Percentiles rank a stretch among this genome's conserved stretches.
Evolutionary conservation across 2,113 vertebrate genomes (phyloP).

Genomic region (Python bivittatus): DNA sequence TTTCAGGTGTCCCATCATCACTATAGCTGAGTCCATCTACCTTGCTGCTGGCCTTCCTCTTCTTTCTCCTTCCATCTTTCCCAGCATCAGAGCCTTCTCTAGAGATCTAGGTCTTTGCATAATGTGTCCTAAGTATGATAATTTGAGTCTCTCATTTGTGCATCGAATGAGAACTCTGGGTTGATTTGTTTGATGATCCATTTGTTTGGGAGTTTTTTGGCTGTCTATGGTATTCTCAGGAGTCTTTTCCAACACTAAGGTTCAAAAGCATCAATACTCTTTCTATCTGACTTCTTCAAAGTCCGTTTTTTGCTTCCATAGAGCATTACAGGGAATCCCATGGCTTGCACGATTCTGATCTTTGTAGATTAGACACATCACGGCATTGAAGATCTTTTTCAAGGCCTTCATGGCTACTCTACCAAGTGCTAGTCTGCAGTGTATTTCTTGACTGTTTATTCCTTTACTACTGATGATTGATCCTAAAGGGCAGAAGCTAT

Average conservation of each 20-base stretch:
- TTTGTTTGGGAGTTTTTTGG: neutral
- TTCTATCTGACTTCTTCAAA: neutral
- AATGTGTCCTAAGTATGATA: neutral
- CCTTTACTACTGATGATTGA: neutral
- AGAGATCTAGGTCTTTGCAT: neutral
- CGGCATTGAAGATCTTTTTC: neutral
- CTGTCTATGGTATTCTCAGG: neutral
- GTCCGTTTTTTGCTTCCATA: neutral
- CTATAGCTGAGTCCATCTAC: neutral
- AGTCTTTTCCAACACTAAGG: neutral
- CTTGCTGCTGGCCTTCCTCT: neutral
- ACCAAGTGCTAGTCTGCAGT: neutral
- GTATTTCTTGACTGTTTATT: neutral
- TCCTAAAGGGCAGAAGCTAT: neutral
- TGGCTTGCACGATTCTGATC: neutral
- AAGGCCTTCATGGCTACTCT: neutral
- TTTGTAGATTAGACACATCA: neutral
- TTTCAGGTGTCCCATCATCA: neutral
- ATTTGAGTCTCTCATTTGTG: neutral
- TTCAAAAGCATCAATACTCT: neutral
- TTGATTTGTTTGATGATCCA: neutral
- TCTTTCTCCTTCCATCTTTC: neutral
- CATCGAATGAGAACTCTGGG: neutral
- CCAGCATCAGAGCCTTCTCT: too few relatives aligned
- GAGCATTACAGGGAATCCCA: neutral